Evolutionary conservation across 2,888 invertebrate genomes (phyloP), one percentile per base, ranked within the genome.

Genomic region (Amiota mariae): DNA sequence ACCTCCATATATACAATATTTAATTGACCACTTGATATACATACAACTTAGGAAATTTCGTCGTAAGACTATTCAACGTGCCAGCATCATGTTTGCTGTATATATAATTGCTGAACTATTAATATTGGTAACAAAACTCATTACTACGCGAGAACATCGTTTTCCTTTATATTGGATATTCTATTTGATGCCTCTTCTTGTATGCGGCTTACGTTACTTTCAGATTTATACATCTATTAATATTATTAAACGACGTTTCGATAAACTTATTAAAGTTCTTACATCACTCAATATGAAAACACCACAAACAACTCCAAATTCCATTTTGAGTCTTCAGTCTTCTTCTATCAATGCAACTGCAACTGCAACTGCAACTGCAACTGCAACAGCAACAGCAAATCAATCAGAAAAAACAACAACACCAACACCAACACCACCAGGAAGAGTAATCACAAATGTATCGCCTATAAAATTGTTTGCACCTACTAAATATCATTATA

Each of bases 151-250:
- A 1, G 64, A 75, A 8, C 46, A 59, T 46, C 18, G 12, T 1
- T 82, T 84, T n/a, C 72, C 80, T 0, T 0, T 81, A 11, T 87
- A 82, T 59, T 88, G 88, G 87, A 54, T 88, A 13, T 75, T 81
- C 66, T 88, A 89, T 74, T 72, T 87, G 51, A 10, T 88, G 71
- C 87, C 89, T 0, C 73, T 87, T 47, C 24, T 86, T 0, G 79
- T 87, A 9, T 87, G 86, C 57, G 86, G 86, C 1, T 3, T 88
- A 61, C 80, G 88, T 18, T 89, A 89, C 73, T 87, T 87, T 76
- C 90, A 90, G 80, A 85, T 87, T 63, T 85, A 85, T n/a, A 78
- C 81, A 2, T 72, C 77, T 13, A 77, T 89, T 0, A 75, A 73
- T 8, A 80, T 88, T 3, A 79, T 89, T n/a, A 85, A 85, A 4